A percentile compares a stretch with the other conserved stretches of the same genome.
Conservation (phyloP, 2,797 vertebrate genomes). For the Hozukius guyotensis region DNA sequence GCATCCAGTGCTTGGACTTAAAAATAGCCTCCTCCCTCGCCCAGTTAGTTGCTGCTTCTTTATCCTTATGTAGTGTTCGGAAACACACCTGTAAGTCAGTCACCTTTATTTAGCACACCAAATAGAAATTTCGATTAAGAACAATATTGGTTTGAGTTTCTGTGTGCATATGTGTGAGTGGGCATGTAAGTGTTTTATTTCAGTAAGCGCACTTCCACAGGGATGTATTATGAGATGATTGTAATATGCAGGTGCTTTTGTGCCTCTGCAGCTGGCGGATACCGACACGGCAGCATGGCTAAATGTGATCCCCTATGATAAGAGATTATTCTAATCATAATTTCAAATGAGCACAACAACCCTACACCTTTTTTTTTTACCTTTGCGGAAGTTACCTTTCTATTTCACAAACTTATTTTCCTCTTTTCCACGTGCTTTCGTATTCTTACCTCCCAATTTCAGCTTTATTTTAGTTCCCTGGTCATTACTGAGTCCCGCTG, state of each 20-base stretch:
- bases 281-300: background rate
- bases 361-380: background rate
- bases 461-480: conserved; percentile 27
- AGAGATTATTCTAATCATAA: conserved; percentile 1
- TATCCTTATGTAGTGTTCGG: background rate
- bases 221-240: conserved; percentile 31
- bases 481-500: conserved; percentile 44
- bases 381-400: background rate
- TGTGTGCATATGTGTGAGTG: conserved; percentile 22
- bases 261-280: conserved; percentile 24
- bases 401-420: background rate
- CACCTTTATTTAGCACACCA: conserved; percentile 15
- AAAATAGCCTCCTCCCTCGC: background rate
- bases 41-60: background rate
- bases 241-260: conserved; percentile 31
- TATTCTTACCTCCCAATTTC: background rate
- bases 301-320: conserved; percentile 22
- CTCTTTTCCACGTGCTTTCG: background rate
- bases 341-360: conserved; percentile 23
- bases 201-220: conserved; percentile 15
- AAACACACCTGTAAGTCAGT: conserved; percentile 10
- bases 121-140: conserved; percentile 11
- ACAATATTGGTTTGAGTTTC: conserved; percentile 23
- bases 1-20: background rate
- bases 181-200: conserved; percentile 48